These are phyloP conservation scores for Conger conger DNA, from an alignment of 2,113 vertebrate species.

Conservation along the genomic window DNA sequence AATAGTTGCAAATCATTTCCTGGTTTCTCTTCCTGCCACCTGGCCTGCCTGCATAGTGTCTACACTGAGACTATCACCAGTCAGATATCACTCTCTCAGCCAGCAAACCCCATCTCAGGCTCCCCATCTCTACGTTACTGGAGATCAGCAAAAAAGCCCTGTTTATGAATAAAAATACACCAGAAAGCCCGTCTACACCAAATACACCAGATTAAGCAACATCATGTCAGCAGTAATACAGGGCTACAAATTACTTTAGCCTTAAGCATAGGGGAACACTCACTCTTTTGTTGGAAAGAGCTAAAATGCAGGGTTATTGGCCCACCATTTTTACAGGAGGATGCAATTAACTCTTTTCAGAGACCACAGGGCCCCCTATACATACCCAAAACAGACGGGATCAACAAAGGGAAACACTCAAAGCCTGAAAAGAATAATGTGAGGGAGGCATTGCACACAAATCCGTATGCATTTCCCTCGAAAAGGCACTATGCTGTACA, in stretches of 20 bases:
- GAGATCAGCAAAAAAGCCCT: not conserved
- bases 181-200: not conserved
- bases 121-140: not conserved
- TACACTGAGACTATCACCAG: not conserved
- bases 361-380: not conserved
- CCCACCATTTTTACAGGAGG: constrained; percentile 14
- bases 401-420: not conserved
- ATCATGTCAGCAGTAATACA: not conserved
- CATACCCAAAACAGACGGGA: not conserved
- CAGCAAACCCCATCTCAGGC: not conserved
- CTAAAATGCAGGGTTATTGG: constrained; percentile 12
- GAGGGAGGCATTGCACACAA: not conserved
- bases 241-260: constrained; percentile 5
- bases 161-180: not conserved
- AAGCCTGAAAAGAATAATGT: not conserved
- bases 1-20: not conserved
- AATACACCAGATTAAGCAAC: not conserved
- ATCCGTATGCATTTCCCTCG: not conserved
- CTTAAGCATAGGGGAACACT: constrained; percentile 21
- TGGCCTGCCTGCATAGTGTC: not conserved
- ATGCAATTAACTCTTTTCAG: not conserved
- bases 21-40: not conserved
- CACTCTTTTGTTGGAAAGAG: constrained; percentile 13
- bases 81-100: not conserved
- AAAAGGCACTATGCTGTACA: too few species aligned